These are phyloP conservation scores for Ochotona curzoniae DNA, from an alignment of 2,113 vertebrate genomes.

Conservation along the genomic window DNA sequence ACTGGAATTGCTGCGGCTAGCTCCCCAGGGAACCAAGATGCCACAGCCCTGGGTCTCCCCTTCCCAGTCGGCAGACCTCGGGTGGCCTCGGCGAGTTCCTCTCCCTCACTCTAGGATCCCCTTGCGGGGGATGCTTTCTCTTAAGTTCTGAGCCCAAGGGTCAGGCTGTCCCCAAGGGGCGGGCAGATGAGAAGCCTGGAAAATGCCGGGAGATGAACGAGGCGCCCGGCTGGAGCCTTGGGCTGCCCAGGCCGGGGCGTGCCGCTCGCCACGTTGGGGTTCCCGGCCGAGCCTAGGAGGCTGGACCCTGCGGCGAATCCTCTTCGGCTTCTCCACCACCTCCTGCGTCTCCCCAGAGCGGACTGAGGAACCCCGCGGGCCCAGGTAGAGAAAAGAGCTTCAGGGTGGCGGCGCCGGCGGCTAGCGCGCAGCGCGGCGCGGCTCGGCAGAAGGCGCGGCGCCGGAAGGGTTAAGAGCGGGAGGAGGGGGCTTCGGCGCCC, in stretches of 20 bases:
- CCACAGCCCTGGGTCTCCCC: not conserved
- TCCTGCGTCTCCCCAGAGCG: not conserved
- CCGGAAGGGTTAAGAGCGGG: constrained; percentile 57
- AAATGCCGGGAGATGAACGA: constrained; percentile 36
- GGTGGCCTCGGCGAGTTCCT: not conserved
- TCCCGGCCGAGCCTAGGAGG: not conserved
- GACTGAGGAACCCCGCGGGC: not conserved
- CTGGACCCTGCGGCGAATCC: not conserved
- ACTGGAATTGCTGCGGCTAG: not conserved
- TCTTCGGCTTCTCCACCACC: not conserved
- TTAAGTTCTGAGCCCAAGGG: not conserved
- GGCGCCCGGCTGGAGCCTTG: not conserved
- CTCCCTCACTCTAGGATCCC: not conserved
- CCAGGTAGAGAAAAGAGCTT: constrained; percentile 53
- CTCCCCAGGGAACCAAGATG: not conserved
- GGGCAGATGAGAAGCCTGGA: not conserved
- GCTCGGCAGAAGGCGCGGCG: not conserved
- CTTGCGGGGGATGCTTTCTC: not conserved
- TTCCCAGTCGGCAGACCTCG: not conserved
- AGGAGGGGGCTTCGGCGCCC: constrained; percentile 67
- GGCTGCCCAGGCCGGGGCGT: constrained; percentile 12
- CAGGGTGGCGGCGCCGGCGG: not conserved
- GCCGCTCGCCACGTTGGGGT: not conserved
- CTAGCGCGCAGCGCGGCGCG: constrained; percentile 28
- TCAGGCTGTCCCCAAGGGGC: constrained; percentile 16